Conservation (phyloP, 2,888 invertebrate genomes). For the Perithous albicinctus region DNA sequence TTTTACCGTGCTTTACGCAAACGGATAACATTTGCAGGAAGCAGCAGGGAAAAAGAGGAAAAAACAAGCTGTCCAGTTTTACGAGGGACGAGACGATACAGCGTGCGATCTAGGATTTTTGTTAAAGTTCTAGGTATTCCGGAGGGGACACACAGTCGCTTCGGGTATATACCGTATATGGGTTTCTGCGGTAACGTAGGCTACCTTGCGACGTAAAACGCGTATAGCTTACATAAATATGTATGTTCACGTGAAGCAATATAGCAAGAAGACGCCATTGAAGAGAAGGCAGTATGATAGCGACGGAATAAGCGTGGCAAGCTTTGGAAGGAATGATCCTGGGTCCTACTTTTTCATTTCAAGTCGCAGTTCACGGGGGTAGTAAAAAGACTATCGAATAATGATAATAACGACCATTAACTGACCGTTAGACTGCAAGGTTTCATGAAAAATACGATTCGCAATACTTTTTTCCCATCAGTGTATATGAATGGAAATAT, state of each 20-base stretch:
- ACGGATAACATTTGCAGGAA: background rate
- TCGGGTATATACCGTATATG: background rate
- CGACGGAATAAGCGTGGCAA: background rate
- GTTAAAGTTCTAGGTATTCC: conserved; percentile 68
- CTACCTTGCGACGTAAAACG: conserved; percentile 66
- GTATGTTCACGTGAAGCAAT: conserved; percentile 72
- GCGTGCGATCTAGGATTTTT: conserved; percentile 68
- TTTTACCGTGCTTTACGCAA: background rate
- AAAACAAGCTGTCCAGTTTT: conserved; percentile 28
- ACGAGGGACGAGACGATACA: conserved; percentile 67
- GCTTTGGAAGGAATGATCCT: conserved; percentile 11
- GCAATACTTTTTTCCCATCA: background rate
- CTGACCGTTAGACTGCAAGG: background rate
- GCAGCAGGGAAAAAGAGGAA: background rate
- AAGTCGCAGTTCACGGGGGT: background rate
- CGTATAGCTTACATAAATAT: conserved; percentile 75
- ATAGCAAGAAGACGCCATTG: conserved; percentile 65
- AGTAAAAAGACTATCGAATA: background rate
- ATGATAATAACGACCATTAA: too few relatives aligned
- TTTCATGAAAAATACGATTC: background rate
- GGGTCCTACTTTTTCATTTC: conserved; percentile 23
- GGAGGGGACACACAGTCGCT: background rate
- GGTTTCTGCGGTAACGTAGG: conserved; percentile 4
- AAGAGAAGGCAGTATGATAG: conserved; percentile 41
- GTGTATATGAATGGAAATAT: background rate